These are phyloP conservation scores for Caenorhabditis macrosperma DNA, from an alignment of 2,888 invertebrate genomes.

Conservation along the genomic window DNA sequence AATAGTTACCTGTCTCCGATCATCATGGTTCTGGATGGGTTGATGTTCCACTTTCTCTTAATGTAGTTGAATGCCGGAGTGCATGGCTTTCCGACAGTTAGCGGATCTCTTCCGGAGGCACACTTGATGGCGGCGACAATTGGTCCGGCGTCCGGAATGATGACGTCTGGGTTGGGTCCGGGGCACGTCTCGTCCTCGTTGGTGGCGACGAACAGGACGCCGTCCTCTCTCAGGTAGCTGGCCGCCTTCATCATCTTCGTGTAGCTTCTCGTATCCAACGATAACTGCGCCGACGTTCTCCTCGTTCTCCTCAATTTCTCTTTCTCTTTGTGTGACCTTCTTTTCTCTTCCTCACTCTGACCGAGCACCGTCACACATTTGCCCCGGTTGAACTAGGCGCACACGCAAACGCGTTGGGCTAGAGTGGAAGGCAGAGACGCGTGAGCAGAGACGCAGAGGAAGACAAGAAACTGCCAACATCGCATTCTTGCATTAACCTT, in stretches of 20 bases:
- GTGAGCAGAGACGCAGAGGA: conserved; percentile 21
- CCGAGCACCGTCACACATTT: not conserved
- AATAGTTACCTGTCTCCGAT: conserved; percentile 88
- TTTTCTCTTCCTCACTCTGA: too few species aligned
- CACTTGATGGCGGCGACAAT: conserved; percentile 90
- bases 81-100: conserved; percentile 88
- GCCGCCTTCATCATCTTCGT: conserved; percentile 93
- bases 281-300: conserved; percentile 89
- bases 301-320: too few species aligned
- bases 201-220: conserved; percentile 87
- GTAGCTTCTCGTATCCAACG: conserved; percentile 93
- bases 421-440: conserved; percentile 16
- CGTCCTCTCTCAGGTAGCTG: conserved; percentile 85
- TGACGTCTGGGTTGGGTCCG: conserved; percentile 81
- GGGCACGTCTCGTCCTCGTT: conserved; percentile 94
- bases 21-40: conserved; percentile 90
- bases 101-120: conserved; percentile 88
- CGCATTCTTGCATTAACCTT: conserved; percentile 7
- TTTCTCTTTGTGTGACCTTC: too few species aligned
- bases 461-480: conserved; percentile 5
- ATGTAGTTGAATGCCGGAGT: conserved; percentile 86
- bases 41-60: conserved; percentile 85
- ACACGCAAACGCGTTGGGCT: conserved; percentile 13
- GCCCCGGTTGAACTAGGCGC: not conserved
- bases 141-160: conserved; percentile 86